Percentiles rank a stretch among this genome's conserved stretches.
Conservation (phyloP, 2,797 vertebrate genomes). For the Sandelia bainsii region DNA sequence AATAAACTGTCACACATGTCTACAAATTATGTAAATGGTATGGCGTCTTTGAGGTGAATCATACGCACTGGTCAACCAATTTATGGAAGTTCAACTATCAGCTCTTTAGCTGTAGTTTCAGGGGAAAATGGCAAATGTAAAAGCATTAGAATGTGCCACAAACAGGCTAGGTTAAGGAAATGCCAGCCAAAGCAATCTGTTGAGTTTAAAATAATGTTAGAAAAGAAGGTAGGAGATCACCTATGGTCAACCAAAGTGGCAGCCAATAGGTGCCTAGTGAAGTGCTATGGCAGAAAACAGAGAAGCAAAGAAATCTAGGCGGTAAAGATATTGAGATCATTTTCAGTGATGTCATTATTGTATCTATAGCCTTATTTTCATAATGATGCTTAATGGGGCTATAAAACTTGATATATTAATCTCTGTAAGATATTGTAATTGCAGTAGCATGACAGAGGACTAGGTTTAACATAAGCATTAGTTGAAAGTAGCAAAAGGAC, state of each 20-base stretch:
- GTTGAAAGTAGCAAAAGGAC: conserved; percentile 53
- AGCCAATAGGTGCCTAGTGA: conserved; percentile 78
- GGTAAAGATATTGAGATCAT: conserved; percentile 37
- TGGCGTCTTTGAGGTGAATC: conserved; percentile 9
- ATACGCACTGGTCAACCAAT: conserved; percentile 40
- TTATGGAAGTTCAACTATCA: conserved; percentile 59
- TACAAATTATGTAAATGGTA: not conserved
- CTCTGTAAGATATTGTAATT: conserved; percentile 12
- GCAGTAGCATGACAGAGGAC: conserved; percentile 21
- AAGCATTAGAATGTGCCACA: conserved; percentile 65
- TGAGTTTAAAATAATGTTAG: conserved; percentile 74
- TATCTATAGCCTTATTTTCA: conserved; percentile 19
- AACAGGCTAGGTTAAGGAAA: conserved; percentile 73
- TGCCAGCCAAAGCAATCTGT: conserved; percentile 79
- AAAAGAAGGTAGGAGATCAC: conserved; percentile 76
- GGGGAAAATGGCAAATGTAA: conserved; percentile 43
- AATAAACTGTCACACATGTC: conserved; percentile 20
- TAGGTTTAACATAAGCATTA: conserved; percentile 39
- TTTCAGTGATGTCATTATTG: conserved; percentile 13
- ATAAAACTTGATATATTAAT: conserved; percentile 21
- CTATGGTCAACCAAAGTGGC: conserved; percentile 72
- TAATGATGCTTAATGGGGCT: conserved; percentile 7
- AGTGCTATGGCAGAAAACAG: conserved; percentile 60
- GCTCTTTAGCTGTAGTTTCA: conserved; percentile 60
- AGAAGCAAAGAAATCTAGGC: conserved; percentile 56